These are phyloP conservation scores for Neoaliturus tenellus DNA, from an alignment of 2,888 invertebrate genomes.

Conservation along the genomic window DNA sequence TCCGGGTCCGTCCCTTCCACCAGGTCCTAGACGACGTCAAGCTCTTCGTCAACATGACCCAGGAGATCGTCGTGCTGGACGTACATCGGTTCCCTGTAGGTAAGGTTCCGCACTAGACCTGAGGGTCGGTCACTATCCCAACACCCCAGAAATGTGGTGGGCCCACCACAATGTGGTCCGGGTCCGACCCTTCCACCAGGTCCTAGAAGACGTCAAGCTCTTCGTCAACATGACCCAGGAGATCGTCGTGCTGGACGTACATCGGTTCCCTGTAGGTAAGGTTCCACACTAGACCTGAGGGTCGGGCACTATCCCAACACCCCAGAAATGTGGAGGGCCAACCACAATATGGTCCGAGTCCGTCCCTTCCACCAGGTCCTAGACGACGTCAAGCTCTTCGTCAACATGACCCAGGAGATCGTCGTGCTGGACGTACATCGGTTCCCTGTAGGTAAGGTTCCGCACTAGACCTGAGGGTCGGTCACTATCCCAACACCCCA, in stretches of 20 bases:
- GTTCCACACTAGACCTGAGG: slow-evolving; percentile 76
- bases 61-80: slow-evolving; percentile 77
- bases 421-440: slow-evolving; percentile 77
- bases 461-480: slow-evolving; percentile 78
- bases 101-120: slow-evolving; percentile 76
- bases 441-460: slow-evolving; percentile 75
- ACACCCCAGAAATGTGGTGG: slow-evolving; percentile 70
- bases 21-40: slow-evolving; percentile 74
- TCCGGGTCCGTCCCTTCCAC: slow-evolving; percentile 73
- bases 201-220: slow-evolving; percentile 74
- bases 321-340: slow-evolving; percentile 72
- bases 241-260: slow-evolving; percentile 77
- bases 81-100: slow-evolving; percentile 77
- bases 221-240: slow-evolving; percentile 76
- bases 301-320: slow-evolving; percentile 73
- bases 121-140: slow-evolving; percentile 75
- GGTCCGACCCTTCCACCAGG: slow-evolving; percentile 73
- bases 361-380: slow-evolving; percentile 73
- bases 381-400: slow-evolving; percentile 75
- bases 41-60: slow-evolving; percentile 74
- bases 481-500: slow-evolving; percentile 71
- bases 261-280: slow-evolving; percentile 76
- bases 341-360: slow-evolving; percentile 75
- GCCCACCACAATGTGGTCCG: slow-evolving; percentile 76
- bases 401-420: slow-evolving; percentile 76